Evolutionary conservation across 2,113 vertebrate genomes (phyloP).

Genomic region (Zosterops pallidus): DNA sequence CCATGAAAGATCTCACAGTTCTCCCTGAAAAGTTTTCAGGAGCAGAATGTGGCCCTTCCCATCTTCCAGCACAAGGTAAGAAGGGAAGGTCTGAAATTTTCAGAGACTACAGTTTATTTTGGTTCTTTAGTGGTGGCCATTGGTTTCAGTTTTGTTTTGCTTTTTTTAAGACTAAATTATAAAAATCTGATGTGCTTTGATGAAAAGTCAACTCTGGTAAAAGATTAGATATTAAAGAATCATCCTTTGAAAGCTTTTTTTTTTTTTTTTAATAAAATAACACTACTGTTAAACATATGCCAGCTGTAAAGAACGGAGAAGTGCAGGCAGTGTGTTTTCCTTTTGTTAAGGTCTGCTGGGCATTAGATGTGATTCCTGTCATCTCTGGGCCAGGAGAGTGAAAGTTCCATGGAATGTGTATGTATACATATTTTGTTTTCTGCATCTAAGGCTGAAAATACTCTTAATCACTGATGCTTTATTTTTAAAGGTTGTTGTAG

Average conservation of each 20-base stretch:
- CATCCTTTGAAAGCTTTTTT: neutral
- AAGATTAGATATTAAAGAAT: neutral
- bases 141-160: neutral
- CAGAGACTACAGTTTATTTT: neutral
- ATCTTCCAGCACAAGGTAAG: rapidly evolving
- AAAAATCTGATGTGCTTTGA: neutral
- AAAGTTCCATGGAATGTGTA: rapidly evolving
- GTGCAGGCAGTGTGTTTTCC: neutral
- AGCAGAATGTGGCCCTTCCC: neutral
- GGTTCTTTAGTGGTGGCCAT: neutral
- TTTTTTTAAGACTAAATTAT: neutral
- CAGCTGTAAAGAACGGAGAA: neutral
- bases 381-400: neutral
- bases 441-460: neutral
- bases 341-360: neutral
- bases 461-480: neutral
- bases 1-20: neutral
- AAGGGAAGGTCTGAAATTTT: neutral
- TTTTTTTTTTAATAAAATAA: neutral
- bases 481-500: neutral
- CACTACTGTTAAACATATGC: neutral
- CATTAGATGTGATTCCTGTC: neutral
- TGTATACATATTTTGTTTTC: neutral
- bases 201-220: neutral
- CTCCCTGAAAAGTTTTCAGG: neutral